A percentile compares a stretch with the other conserved stretches of the same genome.
Evolutionary conservation across 2,113 vertebrate species (phyloP).

Genomic region (Hyaena hyaena): DNA sequence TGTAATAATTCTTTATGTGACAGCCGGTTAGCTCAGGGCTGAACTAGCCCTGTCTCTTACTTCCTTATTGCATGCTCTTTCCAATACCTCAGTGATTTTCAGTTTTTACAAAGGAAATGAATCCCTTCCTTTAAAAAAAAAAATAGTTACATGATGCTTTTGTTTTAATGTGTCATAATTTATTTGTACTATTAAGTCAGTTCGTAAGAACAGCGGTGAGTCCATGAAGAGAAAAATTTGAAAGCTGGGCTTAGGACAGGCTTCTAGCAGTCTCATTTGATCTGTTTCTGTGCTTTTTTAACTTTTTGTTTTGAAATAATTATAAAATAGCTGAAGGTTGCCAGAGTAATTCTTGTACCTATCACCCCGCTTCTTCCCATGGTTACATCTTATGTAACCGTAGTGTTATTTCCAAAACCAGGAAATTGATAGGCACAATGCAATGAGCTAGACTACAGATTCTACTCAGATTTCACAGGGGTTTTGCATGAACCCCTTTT

Average conservation of each 20-base stretch:
- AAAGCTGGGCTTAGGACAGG: background rate
- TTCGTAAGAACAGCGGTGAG: background rate
- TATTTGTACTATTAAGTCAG: background rate
- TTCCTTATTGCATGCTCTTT: background rate
- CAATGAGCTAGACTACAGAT: background rate
- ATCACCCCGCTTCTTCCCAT: background rate
- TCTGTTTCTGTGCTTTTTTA: background rate
- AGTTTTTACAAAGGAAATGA: background rate
- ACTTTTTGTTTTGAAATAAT: background rate
- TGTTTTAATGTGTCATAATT: background rate
- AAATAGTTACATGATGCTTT: background rate
- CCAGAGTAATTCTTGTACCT: background rate
- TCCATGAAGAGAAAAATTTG: background rate
- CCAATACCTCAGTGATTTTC: background rate
- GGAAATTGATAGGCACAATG: fast-evolving
- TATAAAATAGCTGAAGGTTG: background rate
- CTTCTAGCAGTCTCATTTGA: background rate
- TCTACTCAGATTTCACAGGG: background rate
- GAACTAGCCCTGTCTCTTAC: background rate
- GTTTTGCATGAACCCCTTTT: background rate
- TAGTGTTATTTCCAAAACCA: background rate
- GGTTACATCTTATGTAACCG: background rate
- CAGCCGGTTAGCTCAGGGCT: background rate
- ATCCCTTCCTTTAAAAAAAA: background rate
- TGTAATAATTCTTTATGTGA: background rate